Evolutionary conservation across 2,888 invertebrate species (phyloP).

Genomic region (Temnothorax unifasciatus): DNA sequence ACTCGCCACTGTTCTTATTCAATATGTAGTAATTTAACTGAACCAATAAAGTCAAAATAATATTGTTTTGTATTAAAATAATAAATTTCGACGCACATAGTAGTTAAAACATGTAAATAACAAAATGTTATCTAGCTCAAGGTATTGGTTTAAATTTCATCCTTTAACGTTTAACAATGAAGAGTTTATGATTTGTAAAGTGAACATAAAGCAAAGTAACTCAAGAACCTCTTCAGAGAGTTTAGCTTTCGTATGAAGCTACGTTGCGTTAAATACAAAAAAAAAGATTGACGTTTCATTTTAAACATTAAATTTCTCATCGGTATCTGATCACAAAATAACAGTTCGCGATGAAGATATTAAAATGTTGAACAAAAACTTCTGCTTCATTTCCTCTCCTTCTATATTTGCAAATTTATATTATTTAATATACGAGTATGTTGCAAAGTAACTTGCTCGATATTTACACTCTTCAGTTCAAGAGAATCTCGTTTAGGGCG

Average conservation of each 20-base stretch:
- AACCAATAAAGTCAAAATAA: no score
- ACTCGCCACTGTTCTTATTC: no score
- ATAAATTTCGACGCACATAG: no score
- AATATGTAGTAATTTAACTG: no score
- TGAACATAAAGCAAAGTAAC: no score
- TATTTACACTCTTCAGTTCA: background rate
- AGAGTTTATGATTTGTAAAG: no score
- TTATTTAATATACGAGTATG: background rate
- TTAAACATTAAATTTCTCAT: background rate
- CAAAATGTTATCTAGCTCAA: no score
- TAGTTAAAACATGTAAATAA: no score
- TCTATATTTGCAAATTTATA: background rate
- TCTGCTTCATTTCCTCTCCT: background rate
- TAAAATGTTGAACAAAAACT: background rate
- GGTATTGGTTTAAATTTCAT: no score
- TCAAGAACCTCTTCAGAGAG: background rate
- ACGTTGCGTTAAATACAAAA: background rate
- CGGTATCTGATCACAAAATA: background rate
- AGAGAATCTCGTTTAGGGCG: background rate
- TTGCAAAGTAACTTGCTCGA: background rate
- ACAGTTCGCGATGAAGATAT: background rate
- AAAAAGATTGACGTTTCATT: background rate
- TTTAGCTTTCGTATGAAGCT: background rate
- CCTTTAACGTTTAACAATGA: no score
- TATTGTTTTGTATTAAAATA: no score